These are phyloP conservation scores for Eunapius fragilis DNA, from an alignment of 37 sponge, comb jelly and placozoan genomes.

Conservation along the genomic window DNA sequence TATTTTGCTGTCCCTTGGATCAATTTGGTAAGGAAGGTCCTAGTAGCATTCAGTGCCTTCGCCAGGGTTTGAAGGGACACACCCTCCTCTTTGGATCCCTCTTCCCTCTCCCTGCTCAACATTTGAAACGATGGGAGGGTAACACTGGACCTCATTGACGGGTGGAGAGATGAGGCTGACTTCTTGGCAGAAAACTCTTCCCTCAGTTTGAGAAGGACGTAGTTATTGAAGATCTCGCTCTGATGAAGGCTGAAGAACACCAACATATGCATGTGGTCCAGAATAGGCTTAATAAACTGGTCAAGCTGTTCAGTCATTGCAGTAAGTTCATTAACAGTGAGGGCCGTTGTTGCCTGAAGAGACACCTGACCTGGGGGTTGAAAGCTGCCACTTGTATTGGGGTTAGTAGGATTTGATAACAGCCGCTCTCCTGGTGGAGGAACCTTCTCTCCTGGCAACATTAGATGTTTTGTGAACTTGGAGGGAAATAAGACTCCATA, in stretches of 20 bases:
- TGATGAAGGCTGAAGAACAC: slow-evolving; percentile 52
- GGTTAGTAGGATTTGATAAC: slow-evolving; percentile 3
- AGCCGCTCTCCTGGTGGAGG: not conserved
- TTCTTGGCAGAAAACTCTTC: not conserved
- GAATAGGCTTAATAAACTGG: slow-evolving; percentile 30
- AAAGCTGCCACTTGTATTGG: slow-evolving; percentile 34
- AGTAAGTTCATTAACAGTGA: slow-evolving; percentile 14
- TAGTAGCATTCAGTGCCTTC: slow-evolving; percentile 7
- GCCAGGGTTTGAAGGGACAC: slow-evolving; percentile 7
- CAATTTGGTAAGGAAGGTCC: not conserved
- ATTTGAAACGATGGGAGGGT: not conserved
- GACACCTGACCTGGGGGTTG: slow-evolving; percentile 36
- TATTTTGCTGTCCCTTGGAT: slow-evolving; percentile 56
- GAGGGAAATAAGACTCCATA: slow-evolving; percentile 53
- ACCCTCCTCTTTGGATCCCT: slow-evolving; percentile 4
- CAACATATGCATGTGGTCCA: slow-evolving; percentile 38
- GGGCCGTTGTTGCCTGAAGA: slow-evolving; percentile 15
- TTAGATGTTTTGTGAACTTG: slow-evolving; percentile 7
- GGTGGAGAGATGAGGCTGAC: not conserved
- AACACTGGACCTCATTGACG: not conserved
- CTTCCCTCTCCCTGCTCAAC: not conserved
- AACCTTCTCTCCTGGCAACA: slow-evolving; percentile 44
- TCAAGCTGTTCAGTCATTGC: slow-evolving; percentile 10
- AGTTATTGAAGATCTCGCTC: slow-evolving; percentile 59
- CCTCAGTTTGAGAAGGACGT: slow-evolving; percentile 17